phyloP scores from a whole-genome alignment of 2,888 invertebrate species.

The Crioceris asparagi region DNA sequence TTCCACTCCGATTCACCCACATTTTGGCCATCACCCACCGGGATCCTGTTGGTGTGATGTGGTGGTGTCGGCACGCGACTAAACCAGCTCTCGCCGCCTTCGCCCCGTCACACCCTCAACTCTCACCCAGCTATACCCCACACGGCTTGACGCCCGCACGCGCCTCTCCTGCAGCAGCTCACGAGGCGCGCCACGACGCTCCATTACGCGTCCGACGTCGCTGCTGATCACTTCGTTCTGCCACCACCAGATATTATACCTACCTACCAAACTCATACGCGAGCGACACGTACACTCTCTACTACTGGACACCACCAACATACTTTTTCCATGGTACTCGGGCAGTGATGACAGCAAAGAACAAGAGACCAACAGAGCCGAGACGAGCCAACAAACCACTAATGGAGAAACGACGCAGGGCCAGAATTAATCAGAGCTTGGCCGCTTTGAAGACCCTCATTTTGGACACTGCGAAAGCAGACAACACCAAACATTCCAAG shows the following conservation, averaged over 20 bases:
- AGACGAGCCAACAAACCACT: slow-evolving; percentile 64
- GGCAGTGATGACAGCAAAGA: slow-evolving; percentile 34
- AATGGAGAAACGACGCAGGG: slow-evolving; percentile 65
- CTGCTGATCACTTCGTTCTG: slow-evolving; percentile 13
- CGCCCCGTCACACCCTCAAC: slow-evolving; percentile 29
- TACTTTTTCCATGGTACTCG: background rate
- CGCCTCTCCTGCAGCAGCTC: slow-evolving; percentile 22
- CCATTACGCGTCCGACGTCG: slow-evolving; percentile 21
- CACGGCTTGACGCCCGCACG: slow-evolving; percentile 30
- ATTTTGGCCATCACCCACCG: slow-evolving; percentile 27
- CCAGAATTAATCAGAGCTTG: slow-evolving; percentile 63
- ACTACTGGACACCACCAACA: no score
- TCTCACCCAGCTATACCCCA: slow-evolving; percentile 22
- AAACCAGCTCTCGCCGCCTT: slow-evolving; percentile 30
- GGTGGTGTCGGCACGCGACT: slow-evolving; percentile 41
- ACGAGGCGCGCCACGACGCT: slow-evolving; percentile 19
- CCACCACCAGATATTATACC: no score
- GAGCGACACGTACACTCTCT: background rate
- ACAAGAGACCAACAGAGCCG: slow-evolving; percentile 33
- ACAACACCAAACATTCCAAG: slow-evolving; percentile 66
- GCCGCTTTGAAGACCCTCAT: slow-evolving; percentile 62
- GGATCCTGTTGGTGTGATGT: slow-evolving; percentile 36
- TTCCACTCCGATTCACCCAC: slow-evolving; percentile 11
- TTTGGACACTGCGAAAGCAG: slow-evolving; percentile 56
- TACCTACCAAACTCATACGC: background rate